phyloP scores from a whole-genome alignment of 2,797 vertebrate species.

The Xenops minutus region DNA sequence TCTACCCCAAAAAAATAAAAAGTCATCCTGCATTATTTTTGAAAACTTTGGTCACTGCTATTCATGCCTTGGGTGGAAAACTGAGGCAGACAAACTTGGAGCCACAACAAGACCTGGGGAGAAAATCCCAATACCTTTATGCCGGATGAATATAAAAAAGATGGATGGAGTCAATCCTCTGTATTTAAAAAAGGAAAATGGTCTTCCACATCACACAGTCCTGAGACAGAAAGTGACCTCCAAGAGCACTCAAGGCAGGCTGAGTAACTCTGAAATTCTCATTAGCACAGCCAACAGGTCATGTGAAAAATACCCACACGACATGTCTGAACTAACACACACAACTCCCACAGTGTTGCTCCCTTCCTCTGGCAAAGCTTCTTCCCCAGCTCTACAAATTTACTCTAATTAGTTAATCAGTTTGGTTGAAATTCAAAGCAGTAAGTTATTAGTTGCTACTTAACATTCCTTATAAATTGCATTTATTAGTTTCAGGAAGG shows the following conservation, averaged over 20 bases:
- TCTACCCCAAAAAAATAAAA: not conserved
- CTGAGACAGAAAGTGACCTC: not conserved
- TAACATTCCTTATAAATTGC: constrained; percentile 84
- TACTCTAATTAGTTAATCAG: constrained; percentile 81
- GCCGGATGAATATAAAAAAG: not conserved
- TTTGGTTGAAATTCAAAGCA: constrained; percentile 80
- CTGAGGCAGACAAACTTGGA: not conserved
- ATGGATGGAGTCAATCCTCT: not conserved
- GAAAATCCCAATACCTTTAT: not conserved
- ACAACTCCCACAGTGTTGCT: constrained; percentile 53
- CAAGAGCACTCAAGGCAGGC: not conserved
- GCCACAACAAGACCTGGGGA: too few species aligned
- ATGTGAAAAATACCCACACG: constrained; percentile 38
- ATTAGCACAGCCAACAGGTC: constrained; percentile 6
- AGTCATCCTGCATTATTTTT: not conserved
- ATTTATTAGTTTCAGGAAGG: constrained; percentile 84
- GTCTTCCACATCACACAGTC: not conserved
- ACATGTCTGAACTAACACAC: constrained; percentile 21
- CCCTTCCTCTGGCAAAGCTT: constrained; percentile 71
- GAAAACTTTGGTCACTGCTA: not conserved
- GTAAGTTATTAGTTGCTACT: constrained; percentile 84
- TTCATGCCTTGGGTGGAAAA: not conserved
- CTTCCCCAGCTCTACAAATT: constrained; percentile 69
- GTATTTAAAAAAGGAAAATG: not conserved
- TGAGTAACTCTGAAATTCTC: constrained; percentile 44